phyloP scores from a whole-genome alignment of 2,888 invertebrate species.

The Drosophila nigricruria region DNA sequence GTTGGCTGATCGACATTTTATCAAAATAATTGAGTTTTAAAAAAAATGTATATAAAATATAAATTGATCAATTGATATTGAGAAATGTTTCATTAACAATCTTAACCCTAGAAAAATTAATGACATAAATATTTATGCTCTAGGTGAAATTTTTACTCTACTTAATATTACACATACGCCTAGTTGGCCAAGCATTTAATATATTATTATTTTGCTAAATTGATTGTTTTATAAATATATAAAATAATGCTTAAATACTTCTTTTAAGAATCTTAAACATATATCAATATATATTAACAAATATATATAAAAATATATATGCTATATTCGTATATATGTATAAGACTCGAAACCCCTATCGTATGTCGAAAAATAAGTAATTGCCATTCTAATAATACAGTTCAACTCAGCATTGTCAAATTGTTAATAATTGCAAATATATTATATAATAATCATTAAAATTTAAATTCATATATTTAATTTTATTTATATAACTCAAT shows the following conservation, averaged over 20 bases:
- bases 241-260: neutral
- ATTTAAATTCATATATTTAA: no score
- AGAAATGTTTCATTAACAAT: neutral
- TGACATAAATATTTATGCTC: neutral
- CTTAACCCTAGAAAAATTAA: neutral
- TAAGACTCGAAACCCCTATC: no score
- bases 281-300: neutral
- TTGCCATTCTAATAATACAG: neutral
- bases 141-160: neutral
- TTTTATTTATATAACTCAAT: neutral
- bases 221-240: no score
- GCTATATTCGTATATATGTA: neutral
- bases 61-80: neutral
- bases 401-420: neutral
- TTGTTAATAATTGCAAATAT: neutral
- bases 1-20: neutral
- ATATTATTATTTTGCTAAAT: neutral
- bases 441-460: neutral
- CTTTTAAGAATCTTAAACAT: neutral
- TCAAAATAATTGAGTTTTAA: neutral
- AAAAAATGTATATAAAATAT: neutral
- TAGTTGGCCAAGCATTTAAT: neutral
- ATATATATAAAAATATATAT: neutral
- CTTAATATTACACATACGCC: conserved; percentile 1
- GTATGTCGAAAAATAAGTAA: no score